A percentile compares a stretch with the other conserved stretches of the same genome.
phyloP scores from a whole-genome alignment of 2,888 invertebrate species.

The Lathronympha strigana region DNA sequence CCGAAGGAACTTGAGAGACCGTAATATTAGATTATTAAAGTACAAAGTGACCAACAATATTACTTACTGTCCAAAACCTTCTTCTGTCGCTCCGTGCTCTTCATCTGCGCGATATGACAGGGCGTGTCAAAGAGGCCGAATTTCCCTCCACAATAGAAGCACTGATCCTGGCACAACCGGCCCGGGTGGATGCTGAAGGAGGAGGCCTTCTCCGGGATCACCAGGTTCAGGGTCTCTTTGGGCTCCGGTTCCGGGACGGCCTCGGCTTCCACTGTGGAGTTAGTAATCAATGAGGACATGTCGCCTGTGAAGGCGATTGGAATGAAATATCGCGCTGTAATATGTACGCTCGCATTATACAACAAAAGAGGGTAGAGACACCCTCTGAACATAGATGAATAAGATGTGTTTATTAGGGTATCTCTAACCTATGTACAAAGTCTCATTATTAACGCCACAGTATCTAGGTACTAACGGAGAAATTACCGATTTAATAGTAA shows the following conservation, averaged over 20 bases:
- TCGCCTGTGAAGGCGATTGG: not conserved
- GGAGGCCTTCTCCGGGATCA: slow-evolving; percentile 94
- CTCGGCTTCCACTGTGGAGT: slow-evolving; percentile 60
- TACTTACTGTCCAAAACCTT: slow-evolving; percentile 90
- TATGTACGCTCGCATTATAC: too few species aligned
- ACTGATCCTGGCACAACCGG: slow-evolving; percentile 92
- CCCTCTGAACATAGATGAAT: too few species aligned
- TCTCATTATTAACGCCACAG: too few species aligned
- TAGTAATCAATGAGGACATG: not conserved
- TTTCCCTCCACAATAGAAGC: slow-evolving; percentile 94
- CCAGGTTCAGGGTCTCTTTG: slow-evolving; percentile 85
- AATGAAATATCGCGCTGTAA: not conserved
- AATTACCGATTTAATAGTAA: too few species aligned
- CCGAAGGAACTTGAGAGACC: too few species aligned
- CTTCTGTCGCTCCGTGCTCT: slow-evolving; percentile 91
- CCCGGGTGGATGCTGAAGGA: slow-evolving; percentile 95
- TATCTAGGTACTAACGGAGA: too few species aligned
- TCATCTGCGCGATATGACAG: slow-evolving; percentile 94
- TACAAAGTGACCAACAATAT: too few species aligned
- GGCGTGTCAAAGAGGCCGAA: slow-evolving; percentile 94
- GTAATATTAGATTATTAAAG: too few species aligned
- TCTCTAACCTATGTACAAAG: too few species aligned
- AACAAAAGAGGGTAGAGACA: too few species aligned
- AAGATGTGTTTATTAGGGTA: too few species aligned
- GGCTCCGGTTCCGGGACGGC: slow-evolving; percentile 72